A percentile compares a stretch with the other conserved stretches of the same genome.
Conservation (phyloP, 1,140 invertebrate species). For the Delia radicum region DNA sequence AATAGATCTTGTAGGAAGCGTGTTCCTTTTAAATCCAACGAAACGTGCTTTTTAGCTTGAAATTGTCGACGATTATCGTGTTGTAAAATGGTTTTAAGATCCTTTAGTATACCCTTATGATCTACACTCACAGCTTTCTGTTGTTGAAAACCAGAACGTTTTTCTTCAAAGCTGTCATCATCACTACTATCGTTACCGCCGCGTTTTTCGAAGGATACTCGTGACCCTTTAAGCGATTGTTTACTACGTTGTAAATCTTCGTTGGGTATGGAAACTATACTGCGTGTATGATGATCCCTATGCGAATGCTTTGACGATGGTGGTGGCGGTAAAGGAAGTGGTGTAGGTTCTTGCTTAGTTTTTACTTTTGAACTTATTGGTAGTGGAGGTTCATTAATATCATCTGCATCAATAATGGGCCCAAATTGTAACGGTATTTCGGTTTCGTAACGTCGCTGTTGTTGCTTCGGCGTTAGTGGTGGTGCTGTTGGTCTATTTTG, state of each 20-base stretch:
- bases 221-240: constrained; percentile 49
- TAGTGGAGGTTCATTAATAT: constrained; percentile 42
- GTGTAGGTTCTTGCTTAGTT: constrained; percentile 43
- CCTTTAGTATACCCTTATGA: constrained; percentile 55
- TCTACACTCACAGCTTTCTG: constrained; percentile 53
- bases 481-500: constrained; percentile 30
- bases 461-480: constrained; percentile 31
- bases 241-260: constrained; percentile 51
- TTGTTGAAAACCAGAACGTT: constrained; percentile 50
- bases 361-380: constrained; percentile 26
- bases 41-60: constrained; percentile 55
- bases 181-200: constrained; percentile 43
- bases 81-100: constrained; percentile 46
- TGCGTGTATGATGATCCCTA: constrained; percentile 47
- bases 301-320: constrained; percentile 44
- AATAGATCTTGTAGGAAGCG: constrained; percentile 47
- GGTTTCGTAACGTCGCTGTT: constrained; percentile 33
- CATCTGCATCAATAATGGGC: constrained; percentile 45
- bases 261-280: constrained; percentile 30
- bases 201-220: constrained; percentile 48
- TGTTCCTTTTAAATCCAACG: constrained; percentile 51
- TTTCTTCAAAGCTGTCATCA: constrained; percentile 53
- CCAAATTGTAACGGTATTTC: constrained; percentile 47
- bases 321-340: constrained; percentile 40
- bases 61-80: constrained; percentile 51